Base-by-base conservation (phyloP, 1,140 invertebrate genomes). In the Hylyphantes graminicola region DNA sequence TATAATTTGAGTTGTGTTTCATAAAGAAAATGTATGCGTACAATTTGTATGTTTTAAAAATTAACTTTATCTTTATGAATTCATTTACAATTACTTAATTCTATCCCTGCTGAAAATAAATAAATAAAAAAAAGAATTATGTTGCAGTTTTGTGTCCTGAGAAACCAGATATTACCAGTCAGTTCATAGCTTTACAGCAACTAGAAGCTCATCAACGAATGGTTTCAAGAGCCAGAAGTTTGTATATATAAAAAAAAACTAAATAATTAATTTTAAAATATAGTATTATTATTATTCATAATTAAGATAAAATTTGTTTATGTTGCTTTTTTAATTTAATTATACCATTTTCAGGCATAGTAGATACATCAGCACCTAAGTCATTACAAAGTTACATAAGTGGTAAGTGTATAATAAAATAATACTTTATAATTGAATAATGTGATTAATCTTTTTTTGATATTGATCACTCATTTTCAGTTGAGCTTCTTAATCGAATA, bases 201-300 rank as follows among this genome's bases (percentile, higher is more conserved):
- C 61, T 84, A 19, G 74, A 84, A 21, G 82, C 82, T 11, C 82
- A 84, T 76, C 82, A 84, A 13, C 50, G 55, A 13, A 84, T 84
- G 82, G 35, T 84, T 68, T 55, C 82, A 19, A 68, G 74, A 76
- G 82, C 82, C 21, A 84, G 76, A 84, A 63, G 82, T 84, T 12
- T 13, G 15, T 59, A 17, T 53, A 7, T 7, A n/a, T 50, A 53
- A 9, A 17, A 53, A 17, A 6, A 8, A 51, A 51, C 11, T 51
- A 51, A n/a, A 9, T 10, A 21, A 70, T 9, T 53, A 15, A 6
- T 11, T 48, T 65, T 3, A 19, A 12, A 65, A 65, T 64, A 19
- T 64, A n/a, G 11, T 17, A 17, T 3, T n/a, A 64, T 17, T 13
- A 19, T 64, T 15, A 64, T 70, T 50, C 9, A 70, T 70, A 61